phyloP scores from a whole-genome alignment of 2,797 vertebrate species.

The Enteromius thamalakanensis region DNA sequence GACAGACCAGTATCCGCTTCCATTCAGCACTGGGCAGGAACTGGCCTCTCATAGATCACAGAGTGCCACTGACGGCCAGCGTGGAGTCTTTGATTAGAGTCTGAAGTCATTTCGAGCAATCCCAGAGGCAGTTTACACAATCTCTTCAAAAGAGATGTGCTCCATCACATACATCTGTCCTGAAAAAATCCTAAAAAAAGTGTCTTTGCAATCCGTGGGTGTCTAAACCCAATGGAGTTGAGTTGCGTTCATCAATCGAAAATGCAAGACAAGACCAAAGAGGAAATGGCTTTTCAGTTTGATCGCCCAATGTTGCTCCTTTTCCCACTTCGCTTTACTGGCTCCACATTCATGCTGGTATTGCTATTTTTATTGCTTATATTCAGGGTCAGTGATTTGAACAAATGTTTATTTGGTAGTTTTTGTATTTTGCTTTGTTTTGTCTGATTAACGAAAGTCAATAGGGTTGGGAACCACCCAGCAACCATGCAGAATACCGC shows the following conservation, averaged over 20 bases:
- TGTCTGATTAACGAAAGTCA: neutral
- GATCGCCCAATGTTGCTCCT: neutral
- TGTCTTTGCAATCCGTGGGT: slow-evolving; percentile 19
- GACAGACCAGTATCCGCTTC: slow-evolving; percentile 57
- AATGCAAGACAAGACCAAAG: neutral
- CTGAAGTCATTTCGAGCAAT: slow-evolving; percentile 45
- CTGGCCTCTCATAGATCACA: slow-evolving; percentile 54
- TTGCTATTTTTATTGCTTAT: neutral
- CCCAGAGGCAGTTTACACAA: slow-evolving; percentile 49
- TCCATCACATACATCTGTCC: slow-evolving; percentile 25
- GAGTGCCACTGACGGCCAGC: slow-evolving; percentile 52
- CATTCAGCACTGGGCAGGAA: slow-evolving; percentile 52
- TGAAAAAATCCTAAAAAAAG: slow-evolving; percentile 15
- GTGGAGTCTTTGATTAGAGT: slow-evolving; percentile 56
- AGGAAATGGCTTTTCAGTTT: neutral
- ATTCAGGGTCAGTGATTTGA: neutral
- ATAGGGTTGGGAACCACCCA: neutral
- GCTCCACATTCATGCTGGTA: neutral
- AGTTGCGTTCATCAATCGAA: neutral
- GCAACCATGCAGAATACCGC: neutral
- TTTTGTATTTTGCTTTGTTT: neutral
- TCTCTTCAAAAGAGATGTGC: slow-evolving; percentile 24
- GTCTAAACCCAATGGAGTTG: neutral
- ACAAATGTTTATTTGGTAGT: neutral
- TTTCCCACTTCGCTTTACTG: neutral